phyloP scores from a whole-genome alignment of 2,797 vertebrate genomes.

The Coluber constrictor region DNA sequence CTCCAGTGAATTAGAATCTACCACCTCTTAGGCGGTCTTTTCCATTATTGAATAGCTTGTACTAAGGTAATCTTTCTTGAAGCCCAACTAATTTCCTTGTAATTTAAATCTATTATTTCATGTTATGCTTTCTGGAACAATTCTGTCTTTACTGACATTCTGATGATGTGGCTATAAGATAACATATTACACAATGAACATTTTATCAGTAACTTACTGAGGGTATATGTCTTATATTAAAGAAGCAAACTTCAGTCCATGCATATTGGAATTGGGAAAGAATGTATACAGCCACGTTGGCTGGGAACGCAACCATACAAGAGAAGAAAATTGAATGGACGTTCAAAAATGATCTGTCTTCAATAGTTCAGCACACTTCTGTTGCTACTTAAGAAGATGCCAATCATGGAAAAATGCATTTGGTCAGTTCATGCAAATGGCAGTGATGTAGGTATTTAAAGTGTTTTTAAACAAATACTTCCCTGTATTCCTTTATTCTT shows the following conservation, averaged over 20 bases:
- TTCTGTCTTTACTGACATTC: not conserved
- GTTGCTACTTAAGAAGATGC: not conserved
- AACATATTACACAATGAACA: not conserved
- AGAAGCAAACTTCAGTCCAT: not conserved
- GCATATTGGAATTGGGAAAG: not conserved
- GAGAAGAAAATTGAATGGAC: not conserved
- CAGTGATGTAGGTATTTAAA: not conserved
- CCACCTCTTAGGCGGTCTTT: not conserved
- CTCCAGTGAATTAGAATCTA: not conserved
- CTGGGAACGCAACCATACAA: not conserved
- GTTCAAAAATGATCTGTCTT: not conserved
- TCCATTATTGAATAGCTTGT: not conserved
- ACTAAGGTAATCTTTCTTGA: not conserved
- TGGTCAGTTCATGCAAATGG: not conserved
- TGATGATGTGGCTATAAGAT: not conserved
- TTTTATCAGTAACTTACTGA: not conserved
- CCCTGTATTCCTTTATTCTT: conserved; percentile 5
- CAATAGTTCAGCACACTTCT: not conserved
- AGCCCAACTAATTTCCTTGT: not conserved
- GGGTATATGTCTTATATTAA: not conserved
- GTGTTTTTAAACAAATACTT: conserved; percentile 21
- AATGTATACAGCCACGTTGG: not conserved
- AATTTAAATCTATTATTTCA: not conserved
- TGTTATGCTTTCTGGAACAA: not conserved
- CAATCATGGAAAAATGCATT: not conserved